A percentile compares a stretch with the other conserved stretches of the same genome.
phyloP scores from a whole-genome alignment of 2,797 vertebrate species.

The Pseudochaenichthys georgianus region DNA sequence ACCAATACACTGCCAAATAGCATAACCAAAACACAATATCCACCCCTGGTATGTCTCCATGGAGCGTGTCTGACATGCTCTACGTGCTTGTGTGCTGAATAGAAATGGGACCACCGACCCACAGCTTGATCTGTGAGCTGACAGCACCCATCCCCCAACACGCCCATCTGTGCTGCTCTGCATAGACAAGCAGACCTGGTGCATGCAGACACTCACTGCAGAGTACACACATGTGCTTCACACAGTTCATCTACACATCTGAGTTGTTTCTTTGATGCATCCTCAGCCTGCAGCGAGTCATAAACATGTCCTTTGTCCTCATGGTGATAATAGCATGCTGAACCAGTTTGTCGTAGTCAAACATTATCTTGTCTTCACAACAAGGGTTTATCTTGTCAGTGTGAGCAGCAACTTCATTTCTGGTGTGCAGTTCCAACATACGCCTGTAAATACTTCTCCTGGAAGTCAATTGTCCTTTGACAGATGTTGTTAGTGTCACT shows the following conservation, averaged over 20 bases:
- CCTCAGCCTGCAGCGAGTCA: conserved; percentile 13
- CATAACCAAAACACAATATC: conserved; percentile 53
- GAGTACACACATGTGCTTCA: conserved; percentile 50
- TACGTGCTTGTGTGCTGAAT: conserved; percentile 80
- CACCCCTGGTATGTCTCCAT: conserved; percentile 68
- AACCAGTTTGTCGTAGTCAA: conserved; percentile 21
- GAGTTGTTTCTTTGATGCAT: background rate
- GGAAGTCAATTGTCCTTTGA: conserved; percentile 51
- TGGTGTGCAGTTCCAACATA: conserved; percentile 40
- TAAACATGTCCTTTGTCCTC: conserved; percentile 46
- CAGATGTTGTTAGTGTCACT: conserved; percentile 16
- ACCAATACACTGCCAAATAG: conserved; percentile 16
- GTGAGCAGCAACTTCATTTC: conserved; percentile 25
- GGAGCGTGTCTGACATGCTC: conserved; percentile 78
- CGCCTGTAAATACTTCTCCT: conserved; percentile 42
- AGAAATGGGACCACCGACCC: conserved; percentile 83
- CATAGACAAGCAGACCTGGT: conserved; percentile 70
- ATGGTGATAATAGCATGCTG: conserved; percentile 37
- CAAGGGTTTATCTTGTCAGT: conserved; percentile 15
- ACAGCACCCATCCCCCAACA: conserved; percentile 83
- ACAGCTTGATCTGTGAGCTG: conserved; percentile 79
- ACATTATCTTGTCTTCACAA: conserved; percentile 39
- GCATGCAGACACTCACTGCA: conserved; percentile 60
- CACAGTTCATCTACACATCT: conserved; percentile 33
- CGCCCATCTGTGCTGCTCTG: conserved; percentile 81